Conservation (phyloP, 2,113 vertebrate genomes). For the Phaethon lepturus region DNA sequence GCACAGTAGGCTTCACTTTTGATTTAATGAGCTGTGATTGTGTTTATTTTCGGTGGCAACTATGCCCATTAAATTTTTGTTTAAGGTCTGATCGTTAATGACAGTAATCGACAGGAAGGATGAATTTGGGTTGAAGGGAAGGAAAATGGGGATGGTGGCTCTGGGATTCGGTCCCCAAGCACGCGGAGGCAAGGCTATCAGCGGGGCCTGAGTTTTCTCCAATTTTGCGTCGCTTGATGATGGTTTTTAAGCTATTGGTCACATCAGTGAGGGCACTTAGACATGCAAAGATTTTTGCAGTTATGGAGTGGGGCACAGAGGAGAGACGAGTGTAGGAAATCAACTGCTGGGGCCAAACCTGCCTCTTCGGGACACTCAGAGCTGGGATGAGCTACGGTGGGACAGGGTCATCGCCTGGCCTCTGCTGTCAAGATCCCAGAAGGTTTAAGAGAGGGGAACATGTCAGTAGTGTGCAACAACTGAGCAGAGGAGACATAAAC, state of each 20-base stretch:
- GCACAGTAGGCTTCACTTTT: conserved; percentile 21
- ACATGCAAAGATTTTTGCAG: neutral
- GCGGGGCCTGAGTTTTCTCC: neutral
- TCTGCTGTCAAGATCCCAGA: neutral
- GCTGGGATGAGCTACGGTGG: neutral
- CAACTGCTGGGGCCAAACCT: neutral
- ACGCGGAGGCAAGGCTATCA: neutral
- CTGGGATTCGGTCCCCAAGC: neutral
- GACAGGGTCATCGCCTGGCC: neutral
- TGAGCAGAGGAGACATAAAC: neutral
- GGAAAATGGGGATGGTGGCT: neutral
- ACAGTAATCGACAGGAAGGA: conserved; percentile 7
- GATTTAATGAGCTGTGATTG: conserved; percentile 67
- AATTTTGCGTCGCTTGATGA: neutral
- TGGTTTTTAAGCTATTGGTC: neutral
- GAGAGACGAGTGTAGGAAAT: neutral
- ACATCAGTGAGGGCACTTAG: neutral
- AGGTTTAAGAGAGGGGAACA: neutral
- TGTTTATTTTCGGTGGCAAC: conserved; percentile 53
- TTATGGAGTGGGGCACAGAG: neutral
- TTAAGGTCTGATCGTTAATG: neutral
- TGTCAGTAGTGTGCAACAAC: neutral
- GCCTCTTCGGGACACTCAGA: neutral
- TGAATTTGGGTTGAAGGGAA: neutral
- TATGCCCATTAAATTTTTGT: neutral